Base-by-base conservation (phyloP, 2,797 vertebrate genomes). In the Sebastes trivittatus region DNA sequence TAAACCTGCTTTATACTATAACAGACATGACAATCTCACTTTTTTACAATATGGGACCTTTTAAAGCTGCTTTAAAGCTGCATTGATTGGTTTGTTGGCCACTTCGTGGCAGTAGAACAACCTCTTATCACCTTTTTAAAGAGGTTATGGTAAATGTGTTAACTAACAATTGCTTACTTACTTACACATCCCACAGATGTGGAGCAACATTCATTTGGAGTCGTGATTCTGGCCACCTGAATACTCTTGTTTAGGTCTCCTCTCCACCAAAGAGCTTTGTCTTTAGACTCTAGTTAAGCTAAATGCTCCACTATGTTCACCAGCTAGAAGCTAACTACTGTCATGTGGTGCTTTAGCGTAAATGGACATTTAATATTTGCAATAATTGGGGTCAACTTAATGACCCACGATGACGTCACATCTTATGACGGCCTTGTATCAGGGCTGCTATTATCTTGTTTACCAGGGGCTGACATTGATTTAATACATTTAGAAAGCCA, bases 401-500 rank as follows among this genome's bases (percentile, higher is more conserved):
- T 20, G 56, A 13, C 9, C 9, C 2, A 7, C 38, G 42, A 23
- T 1, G 2, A 49, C 46, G 18, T 49, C 0, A 13, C 18, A 18
- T 32, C 18, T 23, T 6, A 1, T 55, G 55, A 27, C 14, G 42
- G 62, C 34, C 49, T 68, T 54, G 49, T 54, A 54, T 11, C 49
- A 54, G 20, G 20, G 2, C 23, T 16, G 14, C 18, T 23, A 2
- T 2, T 5, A 16, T 25, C 6, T 36, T 42, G 9, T 65, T 54
- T 23, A 27, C 18, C 7, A 18, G 1, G 2, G 2, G 29, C 29
- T 62, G 49, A 25, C 23, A n/a, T n/a, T 3, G 10, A 9, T 11
- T 36, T 62, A 23, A 27, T 2, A 46, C 0, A 20, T 5, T 11
- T 1, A 25, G 5, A 23, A 34, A 54, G 5, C n/a, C 5, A 14